Evolutionary conservation across 1,140 invertebrate genomes (phyloP).

Genomic region (Bilobella aurantiaca): DNA sequence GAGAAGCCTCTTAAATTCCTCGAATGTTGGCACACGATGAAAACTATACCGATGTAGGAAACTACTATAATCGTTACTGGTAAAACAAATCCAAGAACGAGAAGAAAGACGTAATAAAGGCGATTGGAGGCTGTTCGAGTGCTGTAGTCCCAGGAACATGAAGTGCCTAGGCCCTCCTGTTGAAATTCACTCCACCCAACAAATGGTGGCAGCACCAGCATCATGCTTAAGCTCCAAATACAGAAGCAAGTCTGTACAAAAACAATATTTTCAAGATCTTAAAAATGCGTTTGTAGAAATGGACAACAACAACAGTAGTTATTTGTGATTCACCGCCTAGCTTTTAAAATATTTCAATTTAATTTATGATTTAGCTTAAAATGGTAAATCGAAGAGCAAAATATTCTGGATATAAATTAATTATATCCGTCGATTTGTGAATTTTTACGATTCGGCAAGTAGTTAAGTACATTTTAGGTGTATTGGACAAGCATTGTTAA

Average conservation of each 20-base stretch:
- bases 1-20: neutral
- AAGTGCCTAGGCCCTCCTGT: conserved; percentile 45
- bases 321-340: too few species aligned
- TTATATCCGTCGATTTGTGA: too few species aligned
- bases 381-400: too few species aligned
- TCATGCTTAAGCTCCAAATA: conserved; percentile 45
- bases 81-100: conserved; percentile 44
- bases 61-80: conserved; percentile 43
- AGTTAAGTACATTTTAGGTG: too few species aligned
- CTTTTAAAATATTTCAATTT: too few species aligned
- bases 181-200: conserved; percentile 48
- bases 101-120: conserved; percentile 44
- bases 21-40: conserved; percentile 3
- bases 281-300: too few species aligned
- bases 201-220: conserved; percentile 44
- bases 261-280: too few species aligned
- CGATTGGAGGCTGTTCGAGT: conserved; percentile 38
- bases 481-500: too few species aligned
- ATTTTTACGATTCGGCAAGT: too few species aligned
- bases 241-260: conserved; percentile 40
- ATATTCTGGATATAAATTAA: too few species aligned
- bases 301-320: too few species aligned
- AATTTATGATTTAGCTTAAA: too few species aligned
- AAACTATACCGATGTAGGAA: conserved; percentile 44
- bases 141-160: conserved; percentile 49